Evolutionary conservation across 2,888 invertebrate species (phyloP).

Genomic region (Coleophora flavipennella): DNA sequence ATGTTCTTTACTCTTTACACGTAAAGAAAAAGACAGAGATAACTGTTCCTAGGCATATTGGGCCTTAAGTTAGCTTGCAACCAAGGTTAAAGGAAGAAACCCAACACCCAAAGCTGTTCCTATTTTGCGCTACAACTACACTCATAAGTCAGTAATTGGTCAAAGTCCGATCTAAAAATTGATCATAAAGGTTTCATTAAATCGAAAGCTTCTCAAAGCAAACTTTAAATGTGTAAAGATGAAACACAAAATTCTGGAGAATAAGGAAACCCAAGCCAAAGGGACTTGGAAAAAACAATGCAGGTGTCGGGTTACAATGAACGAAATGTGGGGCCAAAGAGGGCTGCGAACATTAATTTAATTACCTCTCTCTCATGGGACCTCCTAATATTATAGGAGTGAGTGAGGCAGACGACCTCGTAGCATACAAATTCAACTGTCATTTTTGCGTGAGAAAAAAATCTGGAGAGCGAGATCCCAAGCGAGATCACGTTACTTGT

Average conservation of each 20-base stretch:
- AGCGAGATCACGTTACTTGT: slow-evolving; percentile 56
- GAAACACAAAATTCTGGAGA: slow-evolving; percentile 16
- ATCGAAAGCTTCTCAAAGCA: too few species aligned
- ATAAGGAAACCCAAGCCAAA: slow-evolving; percentile 29
- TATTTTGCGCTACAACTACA: too few species aligned
- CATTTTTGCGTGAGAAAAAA: slow-evolving; percentile 71
- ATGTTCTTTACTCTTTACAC: too few species aligned
- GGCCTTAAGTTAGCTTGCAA: too few species aligned
- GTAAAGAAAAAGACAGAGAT: too few species aligned
- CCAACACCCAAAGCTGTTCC: too few species aligned
- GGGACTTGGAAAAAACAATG: slow-evolving; percentile 50
- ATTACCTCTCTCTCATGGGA: slow-evolving; percentile 61
- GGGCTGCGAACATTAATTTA: slow-evolving; percentile 69
- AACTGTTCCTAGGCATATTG: too few species aligned
- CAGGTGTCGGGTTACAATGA: slow-evolving; percentile 67
- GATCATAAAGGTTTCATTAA: too few species aligned
- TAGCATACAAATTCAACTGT: slow-evolving; percentile 59
- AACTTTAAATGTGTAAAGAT: too few species aligned
- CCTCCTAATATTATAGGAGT: slow-evolving; percentile 62
- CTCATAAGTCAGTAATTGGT: too few species aligned
- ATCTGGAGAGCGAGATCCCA: slow-evolving; percentile 64
- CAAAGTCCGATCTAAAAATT: too few species aligned
- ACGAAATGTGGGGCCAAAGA: slow-evolving; percentile 48
- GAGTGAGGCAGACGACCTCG: slow-evolving; percentile 38
- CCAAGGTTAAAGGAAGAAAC: too few species aligned